A percentile compares a stretch with the other conserved stretches of the same genome.
Conservation (phyloP, 2,113 vertebrate genomes). For the Aythya baeri region DNA sequence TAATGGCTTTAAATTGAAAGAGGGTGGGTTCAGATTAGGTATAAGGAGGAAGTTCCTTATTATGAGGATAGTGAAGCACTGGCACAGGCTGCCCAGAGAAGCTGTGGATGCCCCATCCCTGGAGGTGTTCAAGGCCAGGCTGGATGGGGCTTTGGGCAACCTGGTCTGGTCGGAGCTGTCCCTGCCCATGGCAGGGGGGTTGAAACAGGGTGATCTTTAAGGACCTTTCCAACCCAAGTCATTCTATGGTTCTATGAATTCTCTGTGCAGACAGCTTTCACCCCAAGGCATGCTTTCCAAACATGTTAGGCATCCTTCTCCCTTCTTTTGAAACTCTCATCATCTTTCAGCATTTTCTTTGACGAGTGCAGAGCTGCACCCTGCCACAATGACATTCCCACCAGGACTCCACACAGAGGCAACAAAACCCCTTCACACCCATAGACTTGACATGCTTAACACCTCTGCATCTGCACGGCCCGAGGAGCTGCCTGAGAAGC, state of each 20-base stretch:
- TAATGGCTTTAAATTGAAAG: not conserved
- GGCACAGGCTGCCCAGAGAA: not conserved
- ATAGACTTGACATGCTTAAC: not conserved
- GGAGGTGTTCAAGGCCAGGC: not conserved
- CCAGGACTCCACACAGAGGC: not conserved
- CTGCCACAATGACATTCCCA: not conserved
- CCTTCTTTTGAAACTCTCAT: not conserved
- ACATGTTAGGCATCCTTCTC: not conserved
- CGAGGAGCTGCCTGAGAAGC: not conserved
- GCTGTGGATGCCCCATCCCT: not conserved
- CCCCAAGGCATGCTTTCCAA: not conserved
- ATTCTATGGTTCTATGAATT: not conserved
- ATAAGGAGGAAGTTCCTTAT: no score
- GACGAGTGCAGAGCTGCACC: not conserved
- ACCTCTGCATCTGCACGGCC: not conserved
- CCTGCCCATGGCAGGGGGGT: not conserved
- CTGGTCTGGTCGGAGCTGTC: not conserved
- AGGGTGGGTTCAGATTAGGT: not conserved
- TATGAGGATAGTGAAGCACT: not conserved
- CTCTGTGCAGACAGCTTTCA: fast-evolving
- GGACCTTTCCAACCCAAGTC: not conserved
- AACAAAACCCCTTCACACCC: not conserved
- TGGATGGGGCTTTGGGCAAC: not conserved
- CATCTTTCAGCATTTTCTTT: not conserved
- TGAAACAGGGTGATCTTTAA: not conserved